phyloP scores from a whole-genome alignment of 2,113 vertebrate species.

The Antechinus flavipes region DNA sequence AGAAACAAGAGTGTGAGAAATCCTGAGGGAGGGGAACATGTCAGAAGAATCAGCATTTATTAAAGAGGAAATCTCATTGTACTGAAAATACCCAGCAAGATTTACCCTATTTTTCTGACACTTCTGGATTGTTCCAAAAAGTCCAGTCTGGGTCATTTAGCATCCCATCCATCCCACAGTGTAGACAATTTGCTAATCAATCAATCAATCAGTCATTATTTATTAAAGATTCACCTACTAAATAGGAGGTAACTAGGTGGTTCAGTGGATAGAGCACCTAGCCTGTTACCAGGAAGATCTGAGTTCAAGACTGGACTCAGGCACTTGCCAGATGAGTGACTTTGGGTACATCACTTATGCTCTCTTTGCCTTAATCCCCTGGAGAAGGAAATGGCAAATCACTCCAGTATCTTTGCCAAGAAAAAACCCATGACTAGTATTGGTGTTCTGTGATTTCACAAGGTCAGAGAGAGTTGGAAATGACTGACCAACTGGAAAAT shows the following conservation, averaged over 20 bases:
- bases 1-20: not conserved
- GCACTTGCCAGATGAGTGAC: not conserved
- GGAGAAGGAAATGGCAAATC: not conserved
- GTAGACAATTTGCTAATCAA: not conserved
- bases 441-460: not conserved
- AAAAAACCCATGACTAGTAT: not conserved
- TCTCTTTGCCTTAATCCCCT: not conserved
- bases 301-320: not conserved
- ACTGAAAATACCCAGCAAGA: not conserved
- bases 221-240: not conserved
- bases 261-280: not conserved
- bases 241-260: not conserved
- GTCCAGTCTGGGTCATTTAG: not conserved
- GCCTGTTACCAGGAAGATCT: not conserved
- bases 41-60: not conserved
- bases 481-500: not conserved
- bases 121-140: not conserved
- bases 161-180: not conserved
- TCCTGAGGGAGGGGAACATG: not conserved
- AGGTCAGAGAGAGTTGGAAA: not conserved
- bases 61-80: not conserved
- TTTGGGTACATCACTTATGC: not conserved
- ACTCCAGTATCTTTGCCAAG: not conserved
- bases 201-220: not conserved
- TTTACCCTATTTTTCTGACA: not conserved